These are phyloP conservation scores for Geophilus truncorum DNA, from an alignment of 2,888 invertebrate genomes.

Conservation along the genomic window DNA sequence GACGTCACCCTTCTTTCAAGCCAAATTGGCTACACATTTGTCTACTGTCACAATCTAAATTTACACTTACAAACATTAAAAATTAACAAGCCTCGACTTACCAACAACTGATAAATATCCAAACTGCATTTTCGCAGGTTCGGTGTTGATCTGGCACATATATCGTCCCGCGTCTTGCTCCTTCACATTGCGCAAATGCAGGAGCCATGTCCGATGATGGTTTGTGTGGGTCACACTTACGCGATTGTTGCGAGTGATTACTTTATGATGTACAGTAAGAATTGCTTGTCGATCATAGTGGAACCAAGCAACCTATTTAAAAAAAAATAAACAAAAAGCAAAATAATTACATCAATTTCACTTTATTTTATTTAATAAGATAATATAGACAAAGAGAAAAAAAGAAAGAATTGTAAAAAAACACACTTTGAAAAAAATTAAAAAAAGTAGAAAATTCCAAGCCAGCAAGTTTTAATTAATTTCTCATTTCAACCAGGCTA, in stretches of 20 bases:
- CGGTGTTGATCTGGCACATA: conserved; percentile 91
- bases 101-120: conserved; percentile 89
- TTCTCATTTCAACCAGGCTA: not conserved
- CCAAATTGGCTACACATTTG: no score
- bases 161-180: conserved; percentile 87
- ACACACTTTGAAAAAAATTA: no score
- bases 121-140: conserved; percentile 87
- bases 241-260: conserved; percentile 85
- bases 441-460: not conserved
- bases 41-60: no score
- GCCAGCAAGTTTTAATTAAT: not conserved
- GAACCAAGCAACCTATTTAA: conserved; percentile 87
- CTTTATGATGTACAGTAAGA: conserved; percentile 86
- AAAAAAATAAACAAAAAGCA: not conserved
- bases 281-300: conserved; percentile 91
- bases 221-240: conserved; percentile 88
- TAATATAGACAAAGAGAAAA: no score
- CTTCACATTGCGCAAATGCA: conserved; percentile 86
- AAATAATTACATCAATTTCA: not conserved
- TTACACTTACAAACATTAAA: not conserved
- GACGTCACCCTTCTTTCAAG: no score
- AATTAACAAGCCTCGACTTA: conserved; percentile 55
- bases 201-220: conserved; percentile 86
- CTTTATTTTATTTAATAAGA: not conserved
- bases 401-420: not conserved